Conservation (phyloP, 2,888 invertebrate genomes). For the Dynastes maya region DNA sequence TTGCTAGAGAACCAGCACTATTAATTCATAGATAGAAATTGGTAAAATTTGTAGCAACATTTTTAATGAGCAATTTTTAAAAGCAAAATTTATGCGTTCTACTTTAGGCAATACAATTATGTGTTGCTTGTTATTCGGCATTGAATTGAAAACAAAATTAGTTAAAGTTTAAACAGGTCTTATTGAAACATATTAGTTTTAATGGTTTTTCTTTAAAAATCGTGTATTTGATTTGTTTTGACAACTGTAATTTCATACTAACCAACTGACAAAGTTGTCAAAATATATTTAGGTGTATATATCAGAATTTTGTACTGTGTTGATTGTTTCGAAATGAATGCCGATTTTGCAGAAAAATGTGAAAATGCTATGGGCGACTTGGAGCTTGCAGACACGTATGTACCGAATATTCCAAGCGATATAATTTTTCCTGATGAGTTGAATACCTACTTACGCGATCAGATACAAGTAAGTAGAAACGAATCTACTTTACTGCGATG, state of each 20-base stretch:
- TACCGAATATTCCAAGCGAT: slow-evolving; percentile 67
- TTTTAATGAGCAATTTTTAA: no score
- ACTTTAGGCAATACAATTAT: no score
- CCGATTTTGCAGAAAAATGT: slow-evolving; percentile 25
- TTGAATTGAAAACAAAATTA: no score
- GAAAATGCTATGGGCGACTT: slow-evolving; percentile 50
- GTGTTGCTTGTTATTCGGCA: no score
- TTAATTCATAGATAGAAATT: no score
- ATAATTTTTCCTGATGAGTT: slow-evolving; percentile 75
- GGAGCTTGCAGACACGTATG: slow-evolving; percentile 52
- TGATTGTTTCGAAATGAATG: slow-evolving; percentile 17
- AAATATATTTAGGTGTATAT: not conserved
- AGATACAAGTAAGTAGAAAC: slow-evolving; percentile 72
- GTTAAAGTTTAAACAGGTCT: no score
- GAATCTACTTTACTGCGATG: not conserved
- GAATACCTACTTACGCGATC: slow-evolving; percentile 75
- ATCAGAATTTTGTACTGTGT: not conserved
- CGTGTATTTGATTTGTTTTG: not conserved
- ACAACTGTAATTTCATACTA: not conserved
- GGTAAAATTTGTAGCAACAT: no score
- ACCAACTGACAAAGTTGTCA: not conserved
- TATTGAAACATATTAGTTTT: no score
- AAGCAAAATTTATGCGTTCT: no score
- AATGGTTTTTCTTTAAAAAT: no score
- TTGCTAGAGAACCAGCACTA: no score